Evolutionary conservation across 2,888 invertebrate genomes (phyloP).

Genomic region (Ganaspis brasiliensis): DNA sequence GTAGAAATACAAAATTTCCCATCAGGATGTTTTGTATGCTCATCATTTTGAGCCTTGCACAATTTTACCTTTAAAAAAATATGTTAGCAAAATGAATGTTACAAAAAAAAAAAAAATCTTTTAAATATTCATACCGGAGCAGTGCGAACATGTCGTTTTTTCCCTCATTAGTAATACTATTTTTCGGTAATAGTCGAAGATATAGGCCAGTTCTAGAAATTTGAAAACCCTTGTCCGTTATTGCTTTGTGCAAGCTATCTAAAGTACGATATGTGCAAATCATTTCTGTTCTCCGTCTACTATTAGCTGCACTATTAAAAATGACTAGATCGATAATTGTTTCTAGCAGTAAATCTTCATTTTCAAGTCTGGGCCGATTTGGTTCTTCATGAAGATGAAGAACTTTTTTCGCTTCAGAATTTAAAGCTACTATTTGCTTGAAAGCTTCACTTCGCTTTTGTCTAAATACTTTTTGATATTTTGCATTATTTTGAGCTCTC

Average conservation of each 20-base stretch:
- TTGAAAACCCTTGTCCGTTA: slow-evolving; percentile 55
- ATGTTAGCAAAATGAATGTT: background rate
- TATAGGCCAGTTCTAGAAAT: slow-evolving; percentile 64
- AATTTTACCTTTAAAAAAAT: slow-evolving; percentile 51
- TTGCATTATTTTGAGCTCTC: background rate
- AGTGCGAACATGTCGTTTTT: slow-evolving; percentile 67
- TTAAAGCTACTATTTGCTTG: background rate
- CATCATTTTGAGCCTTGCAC: slow-evolving; percentile 53
- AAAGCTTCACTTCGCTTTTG: slow-evolving; percentile 7
- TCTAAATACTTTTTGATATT: background rate
- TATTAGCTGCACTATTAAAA: slow-evolving; percentile 49
- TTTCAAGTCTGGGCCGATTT: slow-evolving; percentile 63
- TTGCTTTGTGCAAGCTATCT: slow-evolving; percentile 34
- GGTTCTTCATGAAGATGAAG: slow-evolving; percentile 5
- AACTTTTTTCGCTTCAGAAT: background rate
- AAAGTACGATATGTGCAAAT: slow-evolving; percentile 49
- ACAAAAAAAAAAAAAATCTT: background rate
- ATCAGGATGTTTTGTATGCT: slow-evolving; percentile 67
- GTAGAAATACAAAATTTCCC: slow-evolving; percentile 42
- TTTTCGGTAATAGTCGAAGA: slow-evolving; percentile 63
- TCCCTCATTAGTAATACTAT: slow-evolving; percentile 62
- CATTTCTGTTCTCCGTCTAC: slow-evolving; percentile 45
- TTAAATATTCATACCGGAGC: slow-evolving; percentile 64
- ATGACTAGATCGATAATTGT: slow-evolving; percentile 68
- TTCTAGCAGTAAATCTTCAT: slow-evolving; percentile 67